Conservation (phyloP, 2,113 vertebrate species). For the Scopus umbretta region DNA sequence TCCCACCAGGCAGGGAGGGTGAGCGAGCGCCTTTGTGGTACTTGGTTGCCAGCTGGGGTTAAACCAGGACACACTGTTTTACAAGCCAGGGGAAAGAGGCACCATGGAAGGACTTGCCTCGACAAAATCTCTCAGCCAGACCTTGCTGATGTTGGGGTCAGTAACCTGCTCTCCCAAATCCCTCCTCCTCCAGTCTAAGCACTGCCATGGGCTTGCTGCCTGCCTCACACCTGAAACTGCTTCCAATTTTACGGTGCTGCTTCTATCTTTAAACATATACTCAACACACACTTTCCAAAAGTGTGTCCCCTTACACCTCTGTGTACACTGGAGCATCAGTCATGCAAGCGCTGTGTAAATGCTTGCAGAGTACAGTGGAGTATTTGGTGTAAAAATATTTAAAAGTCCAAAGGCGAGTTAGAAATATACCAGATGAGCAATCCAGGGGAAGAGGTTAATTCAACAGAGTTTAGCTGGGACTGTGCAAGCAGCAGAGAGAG, state of each 20-base stretch:
- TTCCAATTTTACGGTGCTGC: background rate
- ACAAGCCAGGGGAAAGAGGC: background rate
- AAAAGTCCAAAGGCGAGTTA: constrained; percentile 4
- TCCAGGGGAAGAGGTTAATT: background rate
- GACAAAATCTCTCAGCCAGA: background rate
- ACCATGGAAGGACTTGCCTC: background rate
- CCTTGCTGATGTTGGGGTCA: background rate
- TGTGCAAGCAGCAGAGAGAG: background rate
- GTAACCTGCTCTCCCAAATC: background rate
- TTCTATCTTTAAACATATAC: background rate
- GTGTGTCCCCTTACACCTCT: background rate
- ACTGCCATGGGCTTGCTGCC: background rate
- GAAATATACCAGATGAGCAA: background rate
- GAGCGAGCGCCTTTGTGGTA: too few species aligned
- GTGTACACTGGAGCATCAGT: background rate
- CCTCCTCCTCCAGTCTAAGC: background rate
- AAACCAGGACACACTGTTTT: background rate
- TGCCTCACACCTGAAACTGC: background rate
- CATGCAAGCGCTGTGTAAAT: background rate
- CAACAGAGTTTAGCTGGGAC: background rate
- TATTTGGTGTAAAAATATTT: constrained; percentile 27
- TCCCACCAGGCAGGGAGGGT: too few species aligned
- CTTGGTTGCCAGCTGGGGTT: too few species aligned
- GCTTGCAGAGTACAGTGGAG: background rate
- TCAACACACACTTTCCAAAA: background rate